phyloP scores from a whole-genome alignment of 1,140 invertebrate species.

The Kradibia gibbosae region DNA sequence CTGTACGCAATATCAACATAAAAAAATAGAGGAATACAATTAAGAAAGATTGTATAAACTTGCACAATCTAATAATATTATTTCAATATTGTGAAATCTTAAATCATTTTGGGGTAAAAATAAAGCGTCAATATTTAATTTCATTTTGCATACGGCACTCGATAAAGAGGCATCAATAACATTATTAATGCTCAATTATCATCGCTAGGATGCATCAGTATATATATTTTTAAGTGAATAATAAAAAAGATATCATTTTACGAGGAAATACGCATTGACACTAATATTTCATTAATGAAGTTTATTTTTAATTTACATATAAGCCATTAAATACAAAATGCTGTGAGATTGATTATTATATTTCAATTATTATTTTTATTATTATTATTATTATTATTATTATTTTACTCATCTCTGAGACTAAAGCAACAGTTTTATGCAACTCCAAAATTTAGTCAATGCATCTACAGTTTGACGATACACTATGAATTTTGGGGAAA shows the following conservation, averaged over 20 bases:
- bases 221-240: constrained; percentile 8
- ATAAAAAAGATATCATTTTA: constrained; percentile 17
- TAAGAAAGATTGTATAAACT: constrained; percentile 17
- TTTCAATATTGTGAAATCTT: constrained; percentile 36
- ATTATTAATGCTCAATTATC: constrained; percentile 44
- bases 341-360: not conserved
- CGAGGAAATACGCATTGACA: not conserved
- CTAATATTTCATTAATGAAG: constrained; percentile 13
- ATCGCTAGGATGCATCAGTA: constrained; percentile 27
- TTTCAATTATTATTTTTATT: not conserved
- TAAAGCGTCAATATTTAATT: constrained; percentile 39
- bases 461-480: no score
- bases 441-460: no score
- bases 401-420: no score
- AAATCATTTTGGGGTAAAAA: constrained; percentile 38
- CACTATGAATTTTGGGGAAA: no score
- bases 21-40: constrained; percentile 14
- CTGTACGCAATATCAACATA: not conserved
- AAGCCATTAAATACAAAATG: not conserved
- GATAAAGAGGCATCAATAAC: constrained; percentile 45
- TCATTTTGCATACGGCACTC: not conserved
- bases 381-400: not conserved
- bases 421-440: no score
- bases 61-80: constrained; percentile 30
- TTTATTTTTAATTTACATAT: not conserved